Evolutionary conservation across 2,888 invertebrate species (phyloP).

Genomic region (Plagiodera versicolora): DNA sequence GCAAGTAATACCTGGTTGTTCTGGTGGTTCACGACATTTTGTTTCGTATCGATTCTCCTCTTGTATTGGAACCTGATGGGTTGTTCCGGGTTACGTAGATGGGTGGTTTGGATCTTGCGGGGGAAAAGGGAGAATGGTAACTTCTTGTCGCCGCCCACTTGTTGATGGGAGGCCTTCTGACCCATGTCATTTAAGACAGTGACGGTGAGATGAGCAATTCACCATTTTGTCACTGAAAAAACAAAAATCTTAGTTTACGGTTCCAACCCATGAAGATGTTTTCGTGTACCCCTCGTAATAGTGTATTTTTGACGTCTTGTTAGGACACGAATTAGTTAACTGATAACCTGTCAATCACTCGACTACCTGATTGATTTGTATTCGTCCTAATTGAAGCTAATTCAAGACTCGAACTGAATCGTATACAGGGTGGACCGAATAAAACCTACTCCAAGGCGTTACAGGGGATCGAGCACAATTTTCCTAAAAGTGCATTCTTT

Average conservation of each 20-base stretch:
- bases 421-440: too few relatives aligned
- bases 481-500: too few relatives aligned
- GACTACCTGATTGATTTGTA: background rate
- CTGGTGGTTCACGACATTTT: conserved; percentile 32
- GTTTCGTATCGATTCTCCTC: conserved; percentile 39
- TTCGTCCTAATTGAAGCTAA: background rate
- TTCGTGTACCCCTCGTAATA: background rate
- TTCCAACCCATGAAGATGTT: too few relatives aligned
- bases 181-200: conserved; percentile 51
- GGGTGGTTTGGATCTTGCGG: conserved; percentile 32
- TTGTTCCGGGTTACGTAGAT: conserved; percentile 50
- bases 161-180: conserved; percentile 59
- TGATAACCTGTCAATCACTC: background rate
- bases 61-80: conserved; percentile 55
- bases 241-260: too few relatives aligned
- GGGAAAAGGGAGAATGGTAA: conserved; percentile 20
- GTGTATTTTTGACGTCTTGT: background rate
- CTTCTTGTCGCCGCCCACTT: conserved; percentile 57
- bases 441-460: too few relatives aligned
- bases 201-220: conserved; percentile 21
- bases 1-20: conserved; percentile 28
- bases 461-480: too few relatives aligned
- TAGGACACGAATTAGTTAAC: background rate
- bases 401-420: background rate
- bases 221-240: background rate